Conservation (phyloP, 2,797 vertebrate genomes). For the Halcyon badia region DNA sequence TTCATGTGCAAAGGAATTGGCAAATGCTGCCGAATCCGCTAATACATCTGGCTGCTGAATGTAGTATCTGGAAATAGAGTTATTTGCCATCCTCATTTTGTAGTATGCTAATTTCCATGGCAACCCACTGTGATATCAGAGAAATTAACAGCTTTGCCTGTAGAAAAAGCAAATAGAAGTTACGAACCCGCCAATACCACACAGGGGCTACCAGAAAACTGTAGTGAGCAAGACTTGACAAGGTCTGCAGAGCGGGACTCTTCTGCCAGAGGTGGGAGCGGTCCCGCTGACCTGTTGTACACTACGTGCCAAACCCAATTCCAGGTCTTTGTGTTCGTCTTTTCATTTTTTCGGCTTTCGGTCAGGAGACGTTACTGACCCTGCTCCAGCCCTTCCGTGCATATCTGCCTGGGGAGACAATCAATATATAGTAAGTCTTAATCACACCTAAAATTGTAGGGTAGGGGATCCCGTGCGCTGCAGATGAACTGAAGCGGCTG, state of each 20-base stretch:
- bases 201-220: background rate
- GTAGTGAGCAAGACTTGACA: background rate
- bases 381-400: background rate
- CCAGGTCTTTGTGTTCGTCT: background rate
- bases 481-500: background rate
- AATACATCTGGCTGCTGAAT: slow-evolving; percentile 50
- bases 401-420: background rate
- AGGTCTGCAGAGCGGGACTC: background rate
- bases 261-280: background rate
- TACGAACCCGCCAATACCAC: background rate
- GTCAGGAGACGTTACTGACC: background rate
- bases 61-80: background rate
- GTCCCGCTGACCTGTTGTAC: background rate
- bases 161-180: background rate
- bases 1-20: slow-evolving; percentile 44
- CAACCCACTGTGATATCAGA: background rate
- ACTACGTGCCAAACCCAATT: background rate
- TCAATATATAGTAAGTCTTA: background rate
- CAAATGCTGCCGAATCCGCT: slow-evolving; percentile 37
- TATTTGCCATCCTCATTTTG: slow-evolving; percentile 27
- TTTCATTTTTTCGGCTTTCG: background rate
- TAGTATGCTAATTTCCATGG: slow-evolving; percentile 15
- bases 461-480: background rate
- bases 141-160: background rate
- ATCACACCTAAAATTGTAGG: background rate